A percentile compares a stretch with the other conserved stretches of the same genome.
Evolutionary conservation across 2,888 invertebrate genomes (phyloP).

Genomic region (Neocrepidodera transversa): DNA sequence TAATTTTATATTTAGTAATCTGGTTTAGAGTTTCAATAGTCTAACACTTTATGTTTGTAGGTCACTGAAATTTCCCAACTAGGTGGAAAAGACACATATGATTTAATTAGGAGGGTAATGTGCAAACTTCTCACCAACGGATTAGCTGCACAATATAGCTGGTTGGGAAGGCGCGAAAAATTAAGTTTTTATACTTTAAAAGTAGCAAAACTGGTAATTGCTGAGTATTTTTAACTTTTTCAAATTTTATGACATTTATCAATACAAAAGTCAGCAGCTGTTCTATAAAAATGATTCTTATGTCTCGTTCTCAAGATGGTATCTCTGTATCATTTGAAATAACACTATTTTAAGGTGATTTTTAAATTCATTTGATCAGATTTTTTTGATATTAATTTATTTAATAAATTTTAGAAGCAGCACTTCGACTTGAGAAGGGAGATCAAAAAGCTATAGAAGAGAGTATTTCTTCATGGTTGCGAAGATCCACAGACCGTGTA

Average conservation of each 20-base stretch:
- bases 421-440: too few relatives aligned
- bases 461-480: conserved; percentile 4
- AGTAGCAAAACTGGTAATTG: conserved; percentile 15
- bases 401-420: too few relatives aligned
- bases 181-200: conserved; percentile 2
- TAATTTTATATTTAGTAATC: conserved; percentile 8
- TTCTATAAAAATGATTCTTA: background rate
- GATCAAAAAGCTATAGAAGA: too few relatives aligned
- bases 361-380: too few relatives aligned
- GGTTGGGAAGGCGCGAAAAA: conserved; percentile 8
- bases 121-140: background rate
- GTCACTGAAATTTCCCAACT: conserved; percentile 1
- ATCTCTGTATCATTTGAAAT: background rate
- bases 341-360: background rate
- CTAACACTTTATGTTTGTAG: conserved; percentile 2
- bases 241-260: background rate
- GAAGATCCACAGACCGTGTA: background rate
- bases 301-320: background rate
- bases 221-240: conserved; percentile 6
- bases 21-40: background rate
- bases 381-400: too few relatives aligned
- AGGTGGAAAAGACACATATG: conserved; percentile 8
- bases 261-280: background rate
- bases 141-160: conserved; percentile 9
- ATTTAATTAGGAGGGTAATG: conserved; percentile 8